Conservation (phyloP, 2,797 vertebrate genomes). For the Pyrocephalus nanus region DNA sequence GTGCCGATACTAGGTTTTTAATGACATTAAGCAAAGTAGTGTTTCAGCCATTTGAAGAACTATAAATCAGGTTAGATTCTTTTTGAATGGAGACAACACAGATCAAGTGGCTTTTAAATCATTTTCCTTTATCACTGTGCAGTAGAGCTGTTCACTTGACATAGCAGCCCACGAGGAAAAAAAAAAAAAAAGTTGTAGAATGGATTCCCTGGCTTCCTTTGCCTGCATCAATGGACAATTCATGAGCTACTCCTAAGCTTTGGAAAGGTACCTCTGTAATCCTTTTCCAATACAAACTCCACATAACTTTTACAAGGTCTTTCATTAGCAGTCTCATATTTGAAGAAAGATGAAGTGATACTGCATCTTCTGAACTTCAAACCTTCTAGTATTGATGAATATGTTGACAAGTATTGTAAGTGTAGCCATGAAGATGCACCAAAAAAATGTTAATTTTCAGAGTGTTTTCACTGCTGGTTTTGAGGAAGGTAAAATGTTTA, state of each 20-base stretch:
- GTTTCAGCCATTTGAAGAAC: slow-evolving; percentile 67
- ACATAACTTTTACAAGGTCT: slow-evolving; percentile 53
- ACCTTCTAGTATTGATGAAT: background rate
- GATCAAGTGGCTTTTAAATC: slow-evolving; percentile 69
- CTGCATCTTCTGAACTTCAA: slow-evolving; percentile 29
- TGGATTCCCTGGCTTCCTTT: slow-evolving; percentile 54
- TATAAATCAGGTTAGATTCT: slow-evolving; percentile 69
- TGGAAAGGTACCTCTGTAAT: slow-evolving; percentile 65
- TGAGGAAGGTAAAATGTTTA: background rate
- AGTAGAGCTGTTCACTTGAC: slow-evolving; percentile 44
- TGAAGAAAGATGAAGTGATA: slow-evolving; percentile 42
- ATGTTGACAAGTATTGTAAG: background rate
- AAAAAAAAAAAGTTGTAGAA: background rate
- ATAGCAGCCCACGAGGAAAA: background rate
- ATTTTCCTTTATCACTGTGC: slow-evolving; percentile 53
- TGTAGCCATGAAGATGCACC: background rate
- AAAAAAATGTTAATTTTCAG: background rate
- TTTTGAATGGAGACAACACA: slow-evolving; percentile 64
- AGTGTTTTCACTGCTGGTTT: background rate
- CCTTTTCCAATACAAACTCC: slow-evolving; percentile 62
- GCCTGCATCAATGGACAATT: slow-evolving; percentile 58
- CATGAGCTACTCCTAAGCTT: slow-evolving; percentile 62
- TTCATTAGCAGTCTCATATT: slow-evolving; percentile 47
- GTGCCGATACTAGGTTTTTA: slow-evolving; percentile 60
- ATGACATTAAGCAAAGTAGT: slow-evolving; percentile 69